Evolutionary conservation across 2,797 vertebrate species (phyloP).

Genomic region (Sebastes jordani): DNA sequence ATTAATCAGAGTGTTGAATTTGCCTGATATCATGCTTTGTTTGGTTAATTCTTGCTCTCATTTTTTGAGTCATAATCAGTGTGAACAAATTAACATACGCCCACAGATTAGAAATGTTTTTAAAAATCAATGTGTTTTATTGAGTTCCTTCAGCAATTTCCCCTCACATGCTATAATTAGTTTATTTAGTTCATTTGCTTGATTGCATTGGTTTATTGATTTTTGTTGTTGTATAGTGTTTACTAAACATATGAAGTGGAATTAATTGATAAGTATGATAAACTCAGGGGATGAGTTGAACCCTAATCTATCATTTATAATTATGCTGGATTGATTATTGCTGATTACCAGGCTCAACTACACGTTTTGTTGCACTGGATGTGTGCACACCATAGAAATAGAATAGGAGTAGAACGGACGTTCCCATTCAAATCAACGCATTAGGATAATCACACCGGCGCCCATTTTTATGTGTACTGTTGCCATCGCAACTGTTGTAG

Average conservation of each 20-base stretch:
- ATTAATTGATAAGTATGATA: background rate
- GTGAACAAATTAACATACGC: slow-evolving; percentile 12
- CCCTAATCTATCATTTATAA: background rate
- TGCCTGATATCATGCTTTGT: background rate
- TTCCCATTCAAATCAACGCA: background rate
- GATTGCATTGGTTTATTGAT: slow-evolving; percentile 29
- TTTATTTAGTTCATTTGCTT: slow-evolving; percentile 12
- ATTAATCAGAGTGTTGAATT: background rate
- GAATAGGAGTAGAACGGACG: background rate
- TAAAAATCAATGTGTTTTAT: slow-evolving; percentile 17
- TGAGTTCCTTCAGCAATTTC: slow-evolving; percentile 7
- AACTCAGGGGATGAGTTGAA: background rate
- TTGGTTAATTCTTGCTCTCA: background rate
- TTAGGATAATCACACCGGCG: fast-evolving
- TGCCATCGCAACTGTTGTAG: background rate
- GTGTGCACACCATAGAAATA: background rate
- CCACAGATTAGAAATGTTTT: slow-evolving; percentile 1
- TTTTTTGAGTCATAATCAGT: slow-evolving; percentile 1
- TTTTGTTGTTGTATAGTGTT: background rate
- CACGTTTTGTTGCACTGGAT: background rate
- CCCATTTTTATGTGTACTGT: background rate
- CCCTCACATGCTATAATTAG: slow-evolving; percentile 15
- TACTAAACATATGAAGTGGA: background rate
- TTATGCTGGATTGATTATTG: background rate
- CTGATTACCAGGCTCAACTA: background rate